A percentile compares a stretch with the other conserved stretches of the same genome.
Evolutionary conservation across 2,888 invertebrate species (phyloP).

Genomic region (Pyrrhia umbra): DNA sequence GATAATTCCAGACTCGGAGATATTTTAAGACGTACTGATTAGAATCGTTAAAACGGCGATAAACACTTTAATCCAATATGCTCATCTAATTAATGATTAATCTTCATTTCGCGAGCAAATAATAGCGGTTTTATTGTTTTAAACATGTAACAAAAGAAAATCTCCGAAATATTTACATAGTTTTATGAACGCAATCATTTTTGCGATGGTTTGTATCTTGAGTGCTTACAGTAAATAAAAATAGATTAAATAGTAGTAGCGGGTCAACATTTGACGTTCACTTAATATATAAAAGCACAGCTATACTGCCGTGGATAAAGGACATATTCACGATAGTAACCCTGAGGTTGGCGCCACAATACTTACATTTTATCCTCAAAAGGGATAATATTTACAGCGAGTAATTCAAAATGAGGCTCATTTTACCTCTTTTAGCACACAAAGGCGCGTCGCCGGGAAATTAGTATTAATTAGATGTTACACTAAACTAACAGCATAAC

Average conservation of each 20-base stretch:
- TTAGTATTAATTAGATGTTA: conserved; percentile 59
- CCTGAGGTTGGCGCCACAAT: conserved; percentile 48
- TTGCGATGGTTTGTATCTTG: background rate
- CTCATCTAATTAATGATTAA: conserved; percentile 27
- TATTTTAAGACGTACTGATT: conserved; percentile 19
- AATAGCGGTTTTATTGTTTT: conserved; percentile 30
- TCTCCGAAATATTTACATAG: conserved; percentile 11
- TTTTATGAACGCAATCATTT: background rate
- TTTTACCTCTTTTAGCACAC: conserved; percentile 34
- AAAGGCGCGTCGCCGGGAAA: conserved; percentile 34
- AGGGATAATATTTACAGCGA: conserved; percentile 41
- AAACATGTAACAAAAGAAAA: too few species aligned
- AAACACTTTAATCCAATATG: conserved; percentile 26
- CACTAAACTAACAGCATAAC: conserved; percentile 52
- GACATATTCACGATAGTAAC: conserved; percentile 49
- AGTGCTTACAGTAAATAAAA: background rate
- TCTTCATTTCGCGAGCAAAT: conserved; percentile 36
- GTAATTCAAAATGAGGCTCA: conserved; percentile 53
- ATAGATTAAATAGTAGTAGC: conserved; percentile 16
- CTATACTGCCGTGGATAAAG: conserved; percentile 52
- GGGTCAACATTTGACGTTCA: conserved; percentile 60
- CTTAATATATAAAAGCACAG: conserved; percentile 35
- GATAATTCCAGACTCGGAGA: conserved; percentile 35
- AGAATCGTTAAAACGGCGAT: conserved; percentile 6
- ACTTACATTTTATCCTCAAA: conserved; percentile 57